Evolutionary conservation across 2,888 invertebrate genomes (phyloP).

Genomic region (Craniophora ligustri): DNA sequence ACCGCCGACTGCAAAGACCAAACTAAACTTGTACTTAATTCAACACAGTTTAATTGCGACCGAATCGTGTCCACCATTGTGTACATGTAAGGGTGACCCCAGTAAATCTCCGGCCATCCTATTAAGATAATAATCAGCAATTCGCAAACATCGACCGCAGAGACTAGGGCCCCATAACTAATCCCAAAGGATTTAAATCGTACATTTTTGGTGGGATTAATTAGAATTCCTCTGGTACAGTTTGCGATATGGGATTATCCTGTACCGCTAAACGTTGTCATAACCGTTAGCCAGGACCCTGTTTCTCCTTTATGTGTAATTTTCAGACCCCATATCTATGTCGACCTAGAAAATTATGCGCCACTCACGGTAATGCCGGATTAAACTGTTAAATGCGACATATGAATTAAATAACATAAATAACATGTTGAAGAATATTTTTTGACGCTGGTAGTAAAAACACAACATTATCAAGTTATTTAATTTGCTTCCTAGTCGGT

Average conservation of each 20-base stretch:
- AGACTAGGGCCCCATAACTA: slow-evolving; percentile 56
- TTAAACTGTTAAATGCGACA: slow-evolving; percentile 36
- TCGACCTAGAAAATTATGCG: slow-evolving; percentile 40
- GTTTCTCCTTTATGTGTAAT: slow-evolving; percentile 44
- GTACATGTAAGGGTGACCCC: slow-evolving; percentile 50
- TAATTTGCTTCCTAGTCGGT: neutral
- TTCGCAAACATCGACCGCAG: slow-evolving; percentile 76
- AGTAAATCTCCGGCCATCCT: slow-evolving; percentile 78
- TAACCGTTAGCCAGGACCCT: slow-evolving; percentile 44
- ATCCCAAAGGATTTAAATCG: slow-evolving; percentile 65
- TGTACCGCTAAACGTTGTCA: slow-evolving; percentile 50
- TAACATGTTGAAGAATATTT: slow-evolving; percentile 15
- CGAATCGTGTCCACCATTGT: slow-evolving; percentile 21
- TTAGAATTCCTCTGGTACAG: slow-evolving; percentile 63
- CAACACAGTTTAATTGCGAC: slow-evolving; percentile 31
- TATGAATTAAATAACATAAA: slow-evolving; percentile 33
- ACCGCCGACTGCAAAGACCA: slow-evolving; percentile 4
- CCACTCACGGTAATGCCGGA: slow-evolving; percentile 33
- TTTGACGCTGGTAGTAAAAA: neutral
- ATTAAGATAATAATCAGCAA: slow-evolving; percentile 84
- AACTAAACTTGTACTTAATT: slow-evolving; percentile 13
- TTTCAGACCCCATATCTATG: slow-evolving; percentile 39
- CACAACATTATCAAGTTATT: neutral
- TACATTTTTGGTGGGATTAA: slow-evolving; percentile 76
- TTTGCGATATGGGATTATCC: slow-evolving; percentile 58